These are phyloP conservation scores for Bucco capensis DNA, from an alignment of 2,113 vertebrate species.

Conservation along the genomic window DNA sequence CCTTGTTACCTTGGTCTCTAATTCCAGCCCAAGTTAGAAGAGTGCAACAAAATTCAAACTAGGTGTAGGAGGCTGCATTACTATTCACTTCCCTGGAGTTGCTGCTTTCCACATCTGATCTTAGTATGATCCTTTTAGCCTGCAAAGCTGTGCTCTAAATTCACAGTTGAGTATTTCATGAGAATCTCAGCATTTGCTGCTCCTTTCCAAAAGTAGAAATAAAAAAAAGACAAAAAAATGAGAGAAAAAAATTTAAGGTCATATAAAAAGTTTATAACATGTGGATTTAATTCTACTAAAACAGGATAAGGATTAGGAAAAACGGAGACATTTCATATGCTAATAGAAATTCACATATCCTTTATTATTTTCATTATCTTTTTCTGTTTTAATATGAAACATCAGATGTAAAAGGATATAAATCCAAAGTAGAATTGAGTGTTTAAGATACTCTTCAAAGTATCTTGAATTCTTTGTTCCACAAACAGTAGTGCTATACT, in stretches of 20 bases:
- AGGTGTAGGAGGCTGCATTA: neutral
- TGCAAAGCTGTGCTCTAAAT: neutral
- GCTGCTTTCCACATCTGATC: conserved; percentile 14
- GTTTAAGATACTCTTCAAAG: neutral
- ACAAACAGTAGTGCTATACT: neutral
- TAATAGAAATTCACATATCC: neutral
- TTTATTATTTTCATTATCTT: neutral
- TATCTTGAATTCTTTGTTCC: neutral
- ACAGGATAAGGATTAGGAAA: neutral
- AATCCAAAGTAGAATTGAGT: neutral
- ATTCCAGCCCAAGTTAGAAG: too few species aligned
- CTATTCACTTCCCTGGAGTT: neutral
- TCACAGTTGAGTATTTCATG: neutral
- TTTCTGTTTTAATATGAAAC: neutral
- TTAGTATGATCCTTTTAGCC: neutral
- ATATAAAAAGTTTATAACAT: neutral
- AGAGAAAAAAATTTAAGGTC: neutral
- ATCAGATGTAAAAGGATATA: neutral
- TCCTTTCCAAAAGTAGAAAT: neutral
- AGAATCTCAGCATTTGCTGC: neutral
- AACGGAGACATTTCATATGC: neutral
- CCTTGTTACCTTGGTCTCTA: too few species aligned
- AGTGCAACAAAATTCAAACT: conserved; percentile 35
- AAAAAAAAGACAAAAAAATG: neutral
- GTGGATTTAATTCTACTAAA: neutral